These are phyloP conservation scores for Nowickia ferox DNA, from an alignment of 2,888 invertebrate species.

Conservation along the genomic window DNA sequence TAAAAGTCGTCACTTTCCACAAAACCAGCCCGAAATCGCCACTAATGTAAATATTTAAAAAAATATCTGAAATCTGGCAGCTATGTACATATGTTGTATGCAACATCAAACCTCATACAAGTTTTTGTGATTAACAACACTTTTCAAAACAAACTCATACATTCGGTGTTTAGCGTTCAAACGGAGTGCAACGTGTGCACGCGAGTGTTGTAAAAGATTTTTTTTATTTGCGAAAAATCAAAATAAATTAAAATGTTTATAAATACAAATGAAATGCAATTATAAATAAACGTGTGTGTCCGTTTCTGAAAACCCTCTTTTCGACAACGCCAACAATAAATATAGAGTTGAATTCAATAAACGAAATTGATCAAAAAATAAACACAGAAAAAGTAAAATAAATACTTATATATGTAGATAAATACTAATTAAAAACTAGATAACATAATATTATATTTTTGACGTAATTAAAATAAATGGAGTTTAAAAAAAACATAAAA, in stretches of 20 bases:
- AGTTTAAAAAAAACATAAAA: neutral
- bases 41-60: neutral
- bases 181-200: constrained; percentile 56
- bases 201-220: constrained; percentile 43
- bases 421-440: constrained; percentile 21
- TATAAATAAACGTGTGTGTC: constrained; percentile 44
- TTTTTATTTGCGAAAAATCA: constrained; percentile 14
- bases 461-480: constrained; percentile 1
- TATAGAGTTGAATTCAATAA: constrained; percentile 33
- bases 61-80: neutral
- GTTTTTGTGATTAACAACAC: constrained; percentile 30
- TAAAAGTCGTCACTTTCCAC: too few species aligned
- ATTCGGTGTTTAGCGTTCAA: constrained; percentile 72
- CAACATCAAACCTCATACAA: constrained; percentile 56
- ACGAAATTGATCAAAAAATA: constrained; percentile 41
- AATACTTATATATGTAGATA: neutral
- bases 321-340: constrained; percentile 24
- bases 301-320: constrained; percentile 33
- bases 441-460: constrained; percentile 11
- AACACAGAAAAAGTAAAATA: neutral
- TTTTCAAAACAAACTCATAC: constrained; percentile 59
- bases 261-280: constrained; percentile 47
- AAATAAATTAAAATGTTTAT: constrained; percentile 39
- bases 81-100: neutral
- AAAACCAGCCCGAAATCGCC: too few species aligned